Conservation (phyloP, 1,140 invertebrate genomes). For the Cydia fagiglandana region DNA sequence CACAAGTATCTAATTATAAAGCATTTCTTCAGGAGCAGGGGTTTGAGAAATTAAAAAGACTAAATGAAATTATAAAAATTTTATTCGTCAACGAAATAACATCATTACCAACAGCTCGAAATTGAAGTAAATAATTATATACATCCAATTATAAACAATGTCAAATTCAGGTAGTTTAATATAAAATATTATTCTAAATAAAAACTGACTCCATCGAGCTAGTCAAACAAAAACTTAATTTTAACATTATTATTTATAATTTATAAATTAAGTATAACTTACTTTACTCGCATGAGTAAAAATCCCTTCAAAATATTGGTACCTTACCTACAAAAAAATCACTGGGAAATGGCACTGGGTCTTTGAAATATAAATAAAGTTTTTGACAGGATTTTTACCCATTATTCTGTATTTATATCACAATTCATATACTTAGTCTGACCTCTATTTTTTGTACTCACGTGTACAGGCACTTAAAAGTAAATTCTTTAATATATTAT, state of each 20-base stretch:
- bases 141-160: neutral
- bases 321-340: neutral
- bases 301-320: neutral
- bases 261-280: neutral
- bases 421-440: neutral
- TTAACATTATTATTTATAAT: slow-evolving; percentile 14
- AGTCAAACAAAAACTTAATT: slow-evolving; percentile 4
- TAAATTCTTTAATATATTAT: neutral
- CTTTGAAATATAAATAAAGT: neutral
- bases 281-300: neutral
- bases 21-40: no score
- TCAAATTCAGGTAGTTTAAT: neutral
- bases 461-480: neutral
- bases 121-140: neutral
- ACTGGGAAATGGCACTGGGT: neutral
- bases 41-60: slow-evolving; percentile 78
- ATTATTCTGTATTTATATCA: neutral
- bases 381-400: slow-evolving; percentile 7
- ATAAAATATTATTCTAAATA: neutral
- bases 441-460: neutral
- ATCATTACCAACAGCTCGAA: slow-evolving; percentile 13
- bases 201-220: neutral
- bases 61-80: neutral
- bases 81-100: slow-evolving; percentile 24
- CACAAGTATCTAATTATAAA: no score